Evolutionary conservation across 1,140 invertebrate species (phyloP).

Genomic region (Drosophila pseudoobscura): DNA sequence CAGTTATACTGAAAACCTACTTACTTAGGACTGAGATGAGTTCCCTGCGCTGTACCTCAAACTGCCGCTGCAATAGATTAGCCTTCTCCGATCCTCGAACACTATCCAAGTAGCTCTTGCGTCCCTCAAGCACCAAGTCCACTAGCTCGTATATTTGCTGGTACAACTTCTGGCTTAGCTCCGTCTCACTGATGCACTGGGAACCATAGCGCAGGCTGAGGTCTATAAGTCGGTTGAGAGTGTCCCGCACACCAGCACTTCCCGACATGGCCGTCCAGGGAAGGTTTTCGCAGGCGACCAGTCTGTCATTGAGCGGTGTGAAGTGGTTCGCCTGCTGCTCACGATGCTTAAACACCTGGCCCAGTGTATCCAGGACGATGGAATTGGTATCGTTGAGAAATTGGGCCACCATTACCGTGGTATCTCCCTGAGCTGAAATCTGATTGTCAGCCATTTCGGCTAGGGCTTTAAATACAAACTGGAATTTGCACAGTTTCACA

Average conservation of each 20-base stretch:
- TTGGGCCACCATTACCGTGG: slow-evolving; percentile 84
- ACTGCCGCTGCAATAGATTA: slow-evolving; percentile 86
- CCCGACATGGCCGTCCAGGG: slow-evolving; percentile 88
- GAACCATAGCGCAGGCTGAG: slow-evolving; percentile 86
- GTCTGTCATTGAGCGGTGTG: slow-evolving; percentile 51
- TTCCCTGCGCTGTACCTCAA: slow-evolving; percentile 87
- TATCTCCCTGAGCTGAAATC: slow-evolving; percentile 84
- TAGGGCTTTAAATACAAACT: slow-evolving; percentile 85
- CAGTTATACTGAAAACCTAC: background rate
- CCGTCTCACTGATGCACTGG: slow-evolving; percentile 84
- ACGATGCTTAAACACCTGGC: slow-evolving; percentile 86
- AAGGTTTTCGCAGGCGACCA: slow-evolving; percentile 84
- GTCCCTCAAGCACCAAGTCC: slow-evolving; percentile 91
- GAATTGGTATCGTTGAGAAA: slow-evolving; percentile 85
- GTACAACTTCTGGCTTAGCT: slow-evolving; percentile 85
- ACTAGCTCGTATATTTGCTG: slow-evolving; percentile 89
- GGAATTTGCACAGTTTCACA: slow-evolving; percentile 86
- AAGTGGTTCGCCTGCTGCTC: slow-evolving; percentile 85
- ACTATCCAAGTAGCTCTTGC: slow-evolving; percentile 89
- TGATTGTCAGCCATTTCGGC: slow-evolving; percentile 84
- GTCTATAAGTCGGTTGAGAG: slow-evolving; percentile 82
- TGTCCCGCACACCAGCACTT: slow-evolving; percentile 84
- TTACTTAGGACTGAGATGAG: slow-evolving; percentile 86
- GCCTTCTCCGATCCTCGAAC: slow-evolving; percentile 86
- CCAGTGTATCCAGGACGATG: slow-evolving; percentile 85